phyloP scores from a whole-genome alignment of 2,113 vertebrate species.

The Agelaius phoeniceus region DNA sequence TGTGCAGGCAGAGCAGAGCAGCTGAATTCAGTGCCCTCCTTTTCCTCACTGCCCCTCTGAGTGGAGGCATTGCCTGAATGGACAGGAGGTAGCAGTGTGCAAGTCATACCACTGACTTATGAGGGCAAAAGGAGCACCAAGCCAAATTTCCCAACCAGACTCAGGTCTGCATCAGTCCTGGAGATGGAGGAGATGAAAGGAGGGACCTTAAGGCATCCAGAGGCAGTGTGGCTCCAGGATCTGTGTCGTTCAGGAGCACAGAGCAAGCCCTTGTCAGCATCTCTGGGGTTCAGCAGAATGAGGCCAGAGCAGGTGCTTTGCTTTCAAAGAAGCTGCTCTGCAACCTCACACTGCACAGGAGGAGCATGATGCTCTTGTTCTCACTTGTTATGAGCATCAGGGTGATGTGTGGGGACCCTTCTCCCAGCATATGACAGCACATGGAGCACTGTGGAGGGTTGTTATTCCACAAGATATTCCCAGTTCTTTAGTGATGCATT shows the following conservation, averaged over 20 bases:
- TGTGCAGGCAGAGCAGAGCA: constrained; percentile 5
- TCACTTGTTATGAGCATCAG: fast-evolving
- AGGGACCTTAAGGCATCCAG: not conserved
- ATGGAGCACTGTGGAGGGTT: not conserved
- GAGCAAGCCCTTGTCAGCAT: not conserved
- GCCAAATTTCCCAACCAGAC: not conserved
- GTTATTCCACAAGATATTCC: not conserved
- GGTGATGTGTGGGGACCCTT: fast-evolving
- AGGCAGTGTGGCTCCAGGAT: not conserved
- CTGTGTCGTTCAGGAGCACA: not conserved
- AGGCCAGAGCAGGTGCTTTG: not conserved
- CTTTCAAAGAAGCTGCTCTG: not conserved
- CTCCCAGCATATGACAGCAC: fast-evolving
- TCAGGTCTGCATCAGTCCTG: not conserved
- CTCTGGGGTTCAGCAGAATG: not conserved
- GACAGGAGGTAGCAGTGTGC: not conserved
- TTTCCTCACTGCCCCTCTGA: not conserved
- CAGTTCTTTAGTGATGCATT: not conserved
- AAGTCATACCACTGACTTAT: not conserved
- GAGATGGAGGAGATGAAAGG: not conserved
- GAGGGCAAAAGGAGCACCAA: not conserved
- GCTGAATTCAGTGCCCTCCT: constrained; percentile 26
- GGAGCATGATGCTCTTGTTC: not conserved
- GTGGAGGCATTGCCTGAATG: not conserved
- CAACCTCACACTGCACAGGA: fast-evolving